phyloP scores from a whole-genome alignment of 2,113 vertebrate species.

The Myotis davidii region DNA sequence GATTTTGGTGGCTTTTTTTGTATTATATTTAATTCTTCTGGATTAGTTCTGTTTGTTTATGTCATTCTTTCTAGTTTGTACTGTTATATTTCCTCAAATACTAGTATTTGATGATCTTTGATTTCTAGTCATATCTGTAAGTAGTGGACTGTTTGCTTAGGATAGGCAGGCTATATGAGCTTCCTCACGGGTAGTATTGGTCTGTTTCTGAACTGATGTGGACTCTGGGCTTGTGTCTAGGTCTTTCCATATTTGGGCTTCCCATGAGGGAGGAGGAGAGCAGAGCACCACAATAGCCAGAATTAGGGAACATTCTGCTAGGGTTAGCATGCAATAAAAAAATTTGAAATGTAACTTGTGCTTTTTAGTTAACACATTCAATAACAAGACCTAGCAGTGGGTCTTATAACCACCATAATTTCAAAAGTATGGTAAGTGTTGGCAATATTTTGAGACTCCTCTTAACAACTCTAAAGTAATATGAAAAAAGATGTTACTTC shows the following conservation, averaged over 20 bases:
- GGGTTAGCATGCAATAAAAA: not conserved
- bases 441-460: slow-evolving; percentile 12
- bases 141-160: not conserved
- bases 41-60: not conserved
- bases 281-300: not conserved
- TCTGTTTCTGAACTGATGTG: not conserved
- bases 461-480: not conserved
- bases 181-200: not conserved
- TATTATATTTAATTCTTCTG: slow-evolving; percentile 7
- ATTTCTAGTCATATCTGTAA: not conserved
- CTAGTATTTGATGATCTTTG: not conserved
- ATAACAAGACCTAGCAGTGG: not conserved
- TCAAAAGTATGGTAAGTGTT: not conserved
- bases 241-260: not conserved
- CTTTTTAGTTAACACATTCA: not conserved
- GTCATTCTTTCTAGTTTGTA: slow-evolving; percentile 32
- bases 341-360: not conserved
- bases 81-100: not conserved
- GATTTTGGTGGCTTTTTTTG: not conserved
- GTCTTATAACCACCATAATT: not conserved
- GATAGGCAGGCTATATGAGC: not conserved
- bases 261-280: not conserved
- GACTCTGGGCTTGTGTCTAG: not conserved
- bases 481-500: not conserved
- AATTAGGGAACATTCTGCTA: not conserved